A percentile compares a stretch with the other conserved stretches of the same genome.
Evolutionary conservation across 1,140 invertebrate genomes (phyloP).

Genomic region (Neotoxoptera formosana): DNA sequence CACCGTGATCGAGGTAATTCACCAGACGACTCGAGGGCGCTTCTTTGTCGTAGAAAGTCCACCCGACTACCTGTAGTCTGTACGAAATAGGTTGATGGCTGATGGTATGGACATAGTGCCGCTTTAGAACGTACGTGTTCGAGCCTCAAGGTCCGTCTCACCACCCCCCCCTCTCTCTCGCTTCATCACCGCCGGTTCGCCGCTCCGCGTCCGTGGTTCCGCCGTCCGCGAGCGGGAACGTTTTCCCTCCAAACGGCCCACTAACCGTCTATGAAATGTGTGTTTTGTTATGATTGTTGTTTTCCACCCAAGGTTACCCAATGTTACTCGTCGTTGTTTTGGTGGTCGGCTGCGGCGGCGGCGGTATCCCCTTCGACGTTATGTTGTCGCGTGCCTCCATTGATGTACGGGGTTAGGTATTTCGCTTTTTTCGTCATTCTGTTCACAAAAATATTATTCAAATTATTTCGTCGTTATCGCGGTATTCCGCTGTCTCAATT

Average conservation of each 20-base stretch:
- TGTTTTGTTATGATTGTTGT: not conserved
- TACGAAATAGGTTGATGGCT: not conserved
- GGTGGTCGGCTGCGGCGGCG: not conserved
- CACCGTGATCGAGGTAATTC: not conserved
- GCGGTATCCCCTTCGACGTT: not conserved
- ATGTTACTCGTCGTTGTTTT: not conserved
- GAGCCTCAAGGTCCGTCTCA: not conserved
- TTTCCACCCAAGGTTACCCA: not conserved
- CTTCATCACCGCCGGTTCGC: not conserved
- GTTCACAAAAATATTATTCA: not conserved
- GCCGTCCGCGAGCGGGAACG: not conserved
- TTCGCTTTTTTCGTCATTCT: not conserved
- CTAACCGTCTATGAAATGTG: not conserved
- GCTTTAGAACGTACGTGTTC: not conserved
- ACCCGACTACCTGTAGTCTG: not conserved
- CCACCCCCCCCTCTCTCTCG: too few species aligned
- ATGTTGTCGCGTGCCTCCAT: too few species aligned
- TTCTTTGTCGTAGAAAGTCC: constrained; percentile 29
- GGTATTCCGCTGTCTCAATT: not conserved
- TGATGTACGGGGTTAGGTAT: not conserved
- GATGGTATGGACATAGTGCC: too few species aligned
- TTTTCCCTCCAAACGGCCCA: not conserved
- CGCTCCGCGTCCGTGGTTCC: not conserved
- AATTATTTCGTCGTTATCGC: not conserved
- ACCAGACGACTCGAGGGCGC: not conserved